phyloP scores from a whole-genome alignment of 2,113 vertebrate genomes.

The Galbula dea region DNA sequence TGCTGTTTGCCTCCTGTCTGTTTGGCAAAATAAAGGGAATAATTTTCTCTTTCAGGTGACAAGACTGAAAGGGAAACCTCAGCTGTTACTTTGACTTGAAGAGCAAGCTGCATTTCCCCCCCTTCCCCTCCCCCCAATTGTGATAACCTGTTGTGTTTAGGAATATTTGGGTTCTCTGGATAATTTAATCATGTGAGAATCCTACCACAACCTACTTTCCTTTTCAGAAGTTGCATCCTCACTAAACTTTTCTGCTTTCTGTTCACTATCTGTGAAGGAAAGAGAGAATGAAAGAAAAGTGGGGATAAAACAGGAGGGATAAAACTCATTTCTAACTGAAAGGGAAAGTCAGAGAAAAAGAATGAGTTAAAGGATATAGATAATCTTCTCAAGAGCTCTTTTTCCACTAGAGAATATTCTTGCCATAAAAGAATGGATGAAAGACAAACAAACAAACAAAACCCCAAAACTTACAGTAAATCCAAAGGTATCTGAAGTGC shows the following conservation, averaged over 20 bases:
- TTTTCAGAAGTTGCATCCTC: background rate
- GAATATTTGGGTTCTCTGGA: background rate
- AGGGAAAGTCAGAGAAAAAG: background rate
- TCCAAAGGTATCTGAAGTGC: background rate
- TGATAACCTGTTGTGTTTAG: background rate
- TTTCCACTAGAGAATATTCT: background rate
- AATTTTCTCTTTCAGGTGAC: slow-evolving; percentile 63
- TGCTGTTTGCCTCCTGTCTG: slow-evolving; percentile 68
- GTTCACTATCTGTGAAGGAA: background rate
- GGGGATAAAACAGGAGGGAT: background rate
- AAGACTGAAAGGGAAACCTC: slow-evolving; percentile 48
- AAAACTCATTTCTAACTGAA: background rate
- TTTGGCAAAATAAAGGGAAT: slow-evolving; percentile 61
- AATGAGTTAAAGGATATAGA: background rate
- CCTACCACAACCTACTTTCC: background rate
- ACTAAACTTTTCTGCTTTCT: background rate
- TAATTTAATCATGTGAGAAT: background rate
- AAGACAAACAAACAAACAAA: background rate
- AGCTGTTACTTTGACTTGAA: background rate
- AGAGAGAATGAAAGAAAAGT: background rate
- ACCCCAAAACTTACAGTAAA: background rate
- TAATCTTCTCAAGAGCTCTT: background rate
- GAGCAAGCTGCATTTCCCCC: background rate
- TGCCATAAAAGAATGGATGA: background rate
- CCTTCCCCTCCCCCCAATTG: background rate